phyloP scores from a whole-genome alignment of 2,888 invertebrate genomes.

The Papilio elwesi region DNA sequence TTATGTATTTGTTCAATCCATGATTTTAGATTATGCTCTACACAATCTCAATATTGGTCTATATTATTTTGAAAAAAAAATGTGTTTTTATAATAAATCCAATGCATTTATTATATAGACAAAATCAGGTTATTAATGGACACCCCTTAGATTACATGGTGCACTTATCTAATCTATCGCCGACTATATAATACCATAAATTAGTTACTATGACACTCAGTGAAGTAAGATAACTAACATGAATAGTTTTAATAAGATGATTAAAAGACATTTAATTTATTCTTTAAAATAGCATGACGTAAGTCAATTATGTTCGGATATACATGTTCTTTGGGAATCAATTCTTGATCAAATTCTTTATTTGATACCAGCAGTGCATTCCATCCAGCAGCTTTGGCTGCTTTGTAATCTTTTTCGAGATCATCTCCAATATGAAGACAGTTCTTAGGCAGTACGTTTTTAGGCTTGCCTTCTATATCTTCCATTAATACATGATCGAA shows the following conservation, averaged over 20 bases:
- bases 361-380: slow-evolving; percentile 80
- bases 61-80: no score
- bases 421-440: slow-evolving; percentile 94
- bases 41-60: no score
- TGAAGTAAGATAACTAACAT: slow-evolving; percentile 19
- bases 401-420: slow-evolving; percentile 89
- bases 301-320: slow-evolving; percentile 64
- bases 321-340: slow-evolving; percentile 55
- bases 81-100: no score
- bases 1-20: no score
- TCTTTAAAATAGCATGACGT: slow-evolving; percentile 51
- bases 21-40: no score
- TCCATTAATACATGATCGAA: slow-evolving; percentile 86
- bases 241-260: not conserved
- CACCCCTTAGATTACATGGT: no score
- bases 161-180: no score
- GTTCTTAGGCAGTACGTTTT: slow-evolving; percentile 80
- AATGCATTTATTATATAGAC: no score
- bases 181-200: not conserved
- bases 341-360: slow-evolving; percentile 47
- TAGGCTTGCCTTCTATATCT: slow-evolving; percentile 58
- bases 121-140: no score
- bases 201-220: not conserved
- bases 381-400: slow-evolving; percentile 91
- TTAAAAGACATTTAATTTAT: slow-evolving; percentile 48